Evolutionary conservation across 2,888 invertebrate species (phyloP).

Genomic region (Ophonus ardosiacus): DNA sequence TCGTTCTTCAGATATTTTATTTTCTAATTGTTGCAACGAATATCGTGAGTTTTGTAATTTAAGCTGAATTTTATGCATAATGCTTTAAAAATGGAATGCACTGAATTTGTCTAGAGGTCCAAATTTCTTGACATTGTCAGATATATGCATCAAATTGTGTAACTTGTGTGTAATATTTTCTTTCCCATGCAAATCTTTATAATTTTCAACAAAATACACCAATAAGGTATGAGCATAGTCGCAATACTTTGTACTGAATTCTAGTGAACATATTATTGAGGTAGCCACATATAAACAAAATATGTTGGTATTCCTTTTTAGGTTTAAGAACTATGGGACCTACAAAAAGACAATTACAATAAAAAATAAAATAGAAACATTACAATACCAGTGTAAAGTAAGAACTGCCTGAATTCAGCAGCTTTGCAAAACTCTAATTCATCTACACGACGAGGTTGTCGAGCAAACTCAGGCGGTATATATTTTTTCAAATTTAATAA

Average conservation of each 20-base stretch:
- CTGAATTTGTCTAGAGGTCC: constrained; percentile 62
- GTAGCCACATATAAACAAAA: constrained; percentile 1
- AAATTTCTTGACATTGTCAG: constrained; percentile 64
- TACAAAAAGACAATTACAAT: neutral
- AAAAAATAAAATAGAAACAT: too few species aligned
- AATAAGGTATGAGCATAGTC: constrained; percentile 65
- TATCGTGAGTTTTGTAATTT: constrained; percentile 8
- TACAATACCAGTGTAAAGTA: neutral
- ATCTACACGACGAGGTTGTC: too few species aligned
- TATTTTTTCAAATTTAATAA: neutral
- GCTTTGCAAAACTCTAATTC: too few species aligned
- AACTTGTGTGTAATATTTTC: constrained; percentile 67
- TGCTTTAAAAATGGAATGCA: constrained; percentile 64
- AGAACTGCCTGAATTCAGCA: constrained; percentile 9
- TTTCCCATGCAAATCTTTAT: constrained; percentile 65
- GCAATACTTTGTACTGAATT: constrained; percentile 26
- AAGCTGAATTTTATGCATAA: constrained; percentile 61
- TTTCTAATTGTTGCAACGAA: constrained; percentile 8
- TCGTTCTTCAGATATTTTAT: constrained; percentile 7
- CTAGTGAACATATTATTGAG: constrained; percentile 5
- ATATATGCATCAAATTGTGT: constrained; percentile 66
- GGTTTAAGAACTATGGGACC: constrained; percentile 11
- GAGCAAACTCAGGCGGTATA: neutral
- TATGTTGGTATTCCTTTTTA: constrained; percentile 3
- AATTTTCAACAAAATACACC: constrained; percentile 66